Evolutionary conservation across 2,113 vertebrate species (phyloP).

Genomic region (Ia io): DNA sequence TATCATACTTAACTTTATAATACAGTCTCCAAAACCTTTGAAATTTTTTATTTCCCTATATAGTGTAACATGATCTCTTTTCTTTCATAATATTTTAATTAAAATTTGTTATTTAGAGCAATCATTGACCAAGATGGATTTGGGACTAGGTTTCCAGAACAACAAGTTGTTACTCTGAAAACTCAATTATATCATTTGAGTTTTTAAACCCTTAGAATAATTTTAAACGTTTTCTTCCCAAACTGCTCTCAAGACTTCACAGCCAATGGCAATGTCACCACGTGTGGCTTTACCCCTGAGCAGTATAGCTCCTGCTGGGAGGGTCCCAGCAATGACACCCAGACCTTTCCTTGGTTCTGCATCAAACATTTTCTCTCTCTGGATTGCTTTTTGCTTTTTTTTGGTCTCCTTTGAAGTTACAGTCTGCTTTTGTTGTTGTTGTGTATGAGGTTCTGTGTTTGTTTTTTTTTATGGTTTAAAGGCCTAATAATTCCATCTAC

Average conservation of each 20-base stretch:
- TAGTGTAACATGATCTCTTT: background rate
- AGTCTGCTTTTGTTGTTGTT: constrained; percentile 31
- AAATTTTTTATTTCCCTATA: constrained; percentile 16
- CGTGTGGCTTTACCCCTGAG: background rate
- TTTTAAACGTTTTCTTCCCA: background rate
- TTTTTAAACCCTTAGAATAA: background rate
- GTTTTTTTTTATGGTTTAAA: constrained; percentile 16
- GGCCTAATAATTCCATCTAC: background rate
- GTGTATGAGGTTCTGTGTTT: background rate
- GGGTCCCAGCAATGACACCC: background rate
- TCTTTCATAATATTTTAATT: background rate
- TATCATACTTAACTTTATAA: background rate
- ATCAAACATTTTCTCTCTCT: background rate
- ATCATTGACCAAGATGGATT: background rate
- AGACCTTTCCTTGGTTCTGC: background rate
- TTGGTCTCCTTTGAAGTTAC: constrained; percentile 66
- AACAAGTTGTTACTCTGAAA: background rate
- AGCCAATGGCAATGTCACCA: background rate
- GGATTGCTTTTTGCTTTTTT: constrained; percentile 48
- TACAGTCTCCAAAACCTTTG: background rate
- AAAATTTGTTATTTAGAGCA: constrained; percentile 12
- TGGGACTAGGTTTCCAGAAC: background rate
- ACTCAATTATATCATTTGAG: background rate
- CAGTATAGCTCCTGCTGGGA: background rate
- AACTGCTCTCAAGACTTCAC: constrained; percentile 15